Evolutionary conservation across 2,113 vertebrate genomes (phyloP), one percentile per base, ranked within the genome.

Genomic region (Bubo blakistoni): DNA sequence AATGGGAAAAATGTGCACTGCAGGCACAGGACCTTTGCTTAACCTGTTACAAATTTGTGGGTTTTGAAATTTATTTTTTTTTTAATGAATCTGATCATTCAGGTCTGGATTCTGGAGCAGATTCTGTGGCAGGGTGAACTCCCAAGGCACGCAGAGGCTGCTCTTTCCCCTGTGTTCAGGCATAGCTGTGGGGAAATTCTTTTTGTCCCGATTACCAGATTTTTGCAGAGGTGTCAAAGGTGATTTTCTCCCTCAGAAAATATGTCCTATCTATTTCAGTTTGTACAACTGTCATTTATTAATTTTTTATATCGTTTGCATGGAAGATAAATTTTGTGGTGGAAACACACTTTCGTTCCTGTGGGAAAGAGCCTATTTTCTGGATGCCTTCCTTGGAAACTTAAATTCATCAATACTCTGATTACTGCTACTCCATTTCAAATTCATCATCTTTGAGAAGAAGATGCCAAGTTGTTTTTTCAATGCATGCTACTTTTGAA

Each of bases 231-330:
- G 5, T 90, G 32, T 74, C 57, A 63, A 32, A 77, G 63, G 80
- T 47, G 57, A 25, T 86, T 73, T 83, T 83, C 27, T 51, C 49
- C n/a, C 49, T 76, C 73, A 72, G 47, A 94, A 94, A 95, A 92
- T 51, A 57, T 1, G 2, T 81, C n/a, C 55, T 74, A 10, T 80
- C 38, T 90, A 36, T 80, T 92, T 88, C 62, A 81, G 42, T 86
- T 92, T 89, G 47, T 88, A 59, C 85, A 92, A 42, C 74, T 94
- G 87, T 85, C 36, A 46, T 80, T 85, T 89, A 87, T 94, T 96
- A 63, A n/a, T 84, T 79, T 91, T 93, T 85, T 42, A 51, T 70
- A 36, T 30, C 57, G 13, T 87, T 69, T 90, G 24, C 49, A 38
- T 38, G 32, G 54, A 95, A 72, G 65, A 85, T n/a, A 34, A 86